Conservation (phyloP, 2,113 vertebrate genomes). For the Oncorhynchus keta region DNA sequence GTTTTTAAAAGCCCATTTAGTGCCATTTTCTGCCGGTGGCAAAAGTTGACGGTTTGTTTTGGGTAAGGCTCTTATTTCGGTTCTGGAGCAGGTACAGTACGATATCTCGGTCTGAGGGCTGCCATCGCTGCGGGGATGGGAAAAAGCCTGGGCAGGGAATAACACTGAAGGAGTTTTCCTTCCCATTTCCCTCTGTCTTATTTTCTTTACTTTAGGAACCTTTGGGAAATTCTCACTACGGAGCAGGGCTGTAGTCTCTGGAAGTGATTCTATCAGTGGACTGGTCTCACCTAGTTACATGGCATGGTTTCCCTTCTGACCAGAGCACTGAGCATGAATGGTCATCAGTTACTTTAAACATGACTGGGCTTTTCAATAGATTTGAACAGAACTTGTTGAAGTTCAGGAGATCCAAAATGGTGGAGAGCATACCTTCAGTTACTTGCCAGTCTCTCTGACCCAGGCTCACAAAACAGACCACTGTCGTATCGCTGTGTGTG, state of each 20-base stretch:
- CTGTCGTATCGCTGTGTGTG: no score
- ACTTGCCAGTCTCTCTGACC: no score
- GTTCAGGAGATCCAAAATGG: no score
- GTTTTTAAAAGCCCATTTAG: constrained; percentile 60
- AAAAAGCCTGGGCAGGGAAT: constrained; percentile 22
- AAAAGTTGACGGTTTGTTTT: constrained; percentile 73
- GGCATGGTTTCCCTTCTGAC: no score
- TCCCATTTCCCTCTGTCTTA: constrained; percentile 22
- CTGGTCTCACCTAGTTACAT: no score
- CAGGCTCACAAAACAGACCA: no score
- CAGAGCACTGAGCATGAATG: no score
- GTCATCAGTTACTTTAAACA: no score
- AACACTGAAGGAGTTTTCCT: constrained; percentile 4
- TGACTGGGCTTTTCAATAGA: no score
- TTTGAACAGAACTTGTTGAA: no score
- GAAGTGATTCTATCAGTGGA: constrained; percentile 36
- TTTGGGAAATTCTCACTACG: constrained; percentile 38
- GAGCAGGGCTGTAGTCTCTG: constrained; percentile 45
- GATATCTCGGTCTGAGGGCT: constrained; percentile 41
- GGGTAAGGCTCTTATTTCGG: constrained; percentile 52
- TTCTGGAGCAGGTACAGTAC: constrained; percentile 63
- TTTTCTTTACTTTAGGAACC: constrained; percentile 25
- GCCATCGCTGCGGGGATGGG: constrained; percentile 18
- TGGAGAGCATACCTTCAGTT: no score
- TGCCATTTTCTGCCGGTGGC: constrained; percentile 59